Evolutionary conservation across 2,113 vertebrate species (phyloP).

Genomic region (Azemiops feae): DNA sequence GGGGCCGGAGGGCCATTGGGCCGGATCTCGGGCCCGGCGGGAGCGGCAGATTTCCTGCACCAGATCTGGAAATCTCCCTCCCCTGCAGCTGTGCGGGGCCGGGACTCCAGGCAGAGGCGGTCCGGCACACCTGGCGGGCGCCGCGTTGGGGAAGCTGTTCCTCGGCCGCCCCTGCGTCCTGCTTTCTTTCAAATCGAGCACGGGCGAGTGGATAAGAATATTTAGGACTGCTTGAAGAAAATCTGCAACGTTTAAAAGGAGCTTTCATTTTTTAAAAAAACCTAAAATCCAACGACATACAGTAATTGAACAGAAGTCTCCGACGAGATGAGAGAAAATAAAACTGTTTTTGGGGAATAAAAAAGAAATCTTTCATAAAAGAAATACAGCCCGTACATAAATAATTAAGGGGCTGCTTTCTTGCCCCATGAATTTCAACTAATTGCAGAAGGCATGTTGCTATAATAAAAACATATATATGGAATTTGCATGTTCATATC

Average conservation of each 20-base stretch:
- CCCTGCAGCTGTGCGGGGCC: background rate
- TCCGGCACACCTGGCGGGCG: background rate
- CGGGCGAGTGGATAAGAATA: background rate
- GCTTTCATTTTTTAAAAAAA: background rate
- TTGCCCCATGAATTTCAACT: background rate
- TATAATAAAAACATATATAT: background rate
- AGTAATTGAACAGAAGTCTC: background rate
- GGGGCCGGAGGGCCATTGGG: background rate
- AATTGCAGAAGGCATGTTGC: background rate
- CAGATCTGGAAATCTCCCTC: accelerated
- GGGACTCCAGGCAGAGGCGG: background rate
- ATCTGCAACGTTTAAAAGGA: background rate
- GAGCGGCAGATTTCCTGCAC: accelerated
- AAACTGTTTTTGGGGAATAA: no score
- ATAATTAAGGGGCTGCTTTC: background rate
- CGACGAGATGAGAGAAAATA: background rate
- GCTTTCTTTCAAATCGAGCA: accelerated
- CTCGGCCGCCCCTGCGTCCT: background rate
- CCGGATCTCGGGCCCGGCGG: background rate
- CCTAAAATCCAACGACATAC: background rate
- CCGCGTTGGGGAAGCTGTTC: background rate
- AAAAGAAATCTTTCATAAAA: background rate
- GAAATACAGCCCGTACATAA: background rate
- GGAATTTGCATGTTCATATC: background rate
- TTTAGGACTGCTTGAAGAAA: background rate